These are phyloP conservation scores for Porites divaricata DNA, from an alignment of 92 coral and sea anemone genomes.

Conservation along the genomic window DNA sequence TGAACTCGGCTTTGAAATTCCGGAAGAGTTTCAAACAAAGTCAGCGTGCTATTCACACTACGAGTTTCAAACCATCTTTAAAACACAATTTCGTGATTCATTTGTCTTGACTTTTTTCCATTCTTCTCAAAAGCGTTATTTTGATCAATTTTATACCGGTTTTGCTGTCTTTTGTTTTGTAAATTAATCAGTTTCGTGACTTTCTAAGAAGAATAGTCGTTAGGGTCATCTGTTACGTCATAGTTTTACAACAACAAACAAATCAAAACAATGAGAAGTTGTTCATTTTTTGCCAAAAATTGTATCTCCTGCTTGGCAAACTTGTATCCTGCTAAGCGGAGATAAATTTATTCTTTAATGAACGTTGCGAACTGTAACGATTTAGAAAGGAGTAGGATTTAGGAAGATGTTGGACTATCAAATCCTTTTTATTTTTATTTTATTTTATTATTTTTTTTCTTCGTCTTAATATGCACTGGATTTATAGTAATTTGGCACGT, in stretches of 20 bases:
- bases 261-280: too few relatives aligned
- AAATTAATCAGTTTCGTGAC: not conserved
- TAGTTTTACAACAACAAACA: not conserved
- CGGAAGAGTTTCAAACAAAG: slow-evolving; percentile 14
- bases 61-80: not conserved
- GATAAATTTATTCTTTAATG: too few relatives aligned
- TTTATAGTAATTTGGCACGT: too few relatives aligned
- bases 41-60: slow-evolving; percentile 1
- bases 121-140: not conserved
- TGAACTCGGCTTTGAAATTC: slow-evolving; percentile 8
- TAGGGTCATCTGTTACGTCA: slow-evolving; percentile 19
- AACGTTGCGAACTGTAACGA: too few relatives aligned
- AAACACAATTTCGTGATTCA: slow-evolving; percentile 3
- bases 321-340: too few relatives aligned
- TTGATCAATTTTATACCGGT: not conserved
- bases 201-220: not conserved
- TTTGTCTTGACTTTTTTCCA: not conserved
- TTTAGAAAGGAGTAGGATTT: too few relatives aligned
- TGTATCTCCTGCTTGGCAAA: too few relatives aligned
- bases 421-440: too few relatives aligned
- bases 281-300: too few relatives aligned
- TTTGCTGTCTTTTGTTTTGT: not conserved
- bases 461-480: too few relatives aligned
- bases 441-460: too few relatives aligned
- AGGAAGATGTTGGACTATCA: too few relatives aligned